A percentile compares a stretch with the other conserved stretches of the same genome.
These are phyloP conservation scores for Dynastes hyllus DNA, from an alignment of 2,888 invertebrate species.

Conservation along the genomic window DNA sequence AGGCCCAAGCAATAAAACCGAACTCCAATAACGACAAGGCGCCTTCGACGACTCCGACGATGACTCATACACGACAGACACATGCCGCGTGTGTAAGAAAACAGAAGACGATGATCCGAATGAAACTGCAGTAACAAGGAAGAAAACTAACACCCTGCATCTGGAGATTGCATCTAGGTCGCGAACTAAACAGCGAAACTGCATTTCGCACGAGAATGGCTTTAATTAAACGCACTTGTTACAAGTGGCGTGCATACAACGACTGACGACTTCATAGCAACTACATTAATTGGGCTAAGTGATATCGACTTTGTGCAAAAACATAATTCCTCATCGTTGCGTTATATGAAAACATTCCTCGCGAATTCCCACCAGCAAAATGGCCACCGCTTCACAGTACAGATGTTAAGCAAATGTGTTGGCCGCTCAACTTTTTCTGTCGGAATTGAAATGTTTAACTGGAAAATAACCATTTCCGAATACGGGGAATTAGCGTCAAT, in stretches of 20 bases:
- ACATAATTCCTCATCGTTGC: background rate
- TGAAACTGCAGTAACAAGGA: background rate
- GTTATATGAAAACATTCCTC: slow-evolving; percentile 11
- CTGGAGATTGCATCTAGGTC: slow-evolving; percentile 3
- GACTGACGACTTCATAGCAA: background rate
- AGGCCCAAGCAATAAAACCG: slow-evolving; percentile 10
- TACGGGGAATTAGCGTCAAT: background rate
- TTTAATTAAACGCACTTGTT: background rate
- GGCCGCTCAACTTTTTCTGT: background rate
- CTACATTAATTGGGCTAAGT: slow-evolving; percentile 30
- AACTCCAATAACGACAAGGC: slow-evolving; percentile 9
- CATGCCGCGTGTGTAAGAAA: background rate
- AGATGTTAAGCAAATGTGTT: slow-evolving; percentile 11
- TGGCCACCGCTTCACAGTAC: background rate
- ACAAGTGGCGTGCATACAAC: background rate
- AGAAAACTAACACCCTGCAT: background rate
- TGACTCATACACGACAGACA: background rate
- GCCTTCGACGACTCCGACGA: background rate
- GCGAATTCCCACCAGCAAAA: background rate
- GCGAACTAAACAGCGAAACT: slow-evolving; percentile 7
- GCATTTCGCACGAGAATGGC: slow-evolving; percentile 13
- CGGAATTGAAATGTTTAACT: no score
- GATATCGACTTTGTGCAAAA: background rate
- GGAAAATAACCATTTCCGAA: background rate
- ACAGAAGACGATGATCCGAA: background rate